These are phyloP conservation scores for Halichondria panicea DNA, from an alignment of 37 sponge, comb jelly and placozoan genomes.

Conservation along the genomic window DNA sequence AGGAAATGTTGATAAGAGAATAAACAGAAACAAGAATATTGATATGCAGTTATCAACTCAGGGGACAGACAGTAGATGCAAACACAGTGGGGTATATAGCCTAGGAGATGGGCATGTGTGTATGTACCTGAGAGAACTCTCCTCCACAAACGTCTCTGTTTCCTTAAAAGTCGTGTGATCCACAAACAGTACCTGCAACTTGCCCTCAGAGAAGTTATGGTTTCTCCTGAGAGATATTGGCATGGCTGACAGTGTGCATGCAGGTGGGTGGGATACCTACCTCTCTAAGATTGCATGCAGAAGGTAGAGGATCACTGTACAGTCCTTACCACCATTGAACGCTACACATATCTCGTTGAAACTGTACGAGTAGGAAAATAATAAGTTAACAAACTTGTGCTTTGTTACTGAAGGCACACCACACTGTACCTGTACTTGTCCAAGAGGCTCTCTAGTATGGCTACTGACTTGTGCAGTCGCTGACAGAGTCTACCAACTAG, in stretches of 20 bases:
- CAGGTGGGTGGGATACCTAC: constrained; percentile 4
- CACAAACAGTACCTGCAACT: constrained; percentile 72
- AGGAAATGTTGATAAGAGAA: not conserved
- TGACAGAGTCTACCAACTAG: constrained; percentile 12
- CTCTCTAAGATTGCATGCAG: constrained; percentile 45
- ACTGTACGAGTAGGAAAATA: constrained; percentile 7
- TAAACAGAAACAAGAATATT: no score
- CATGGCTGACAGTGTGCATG: not conserved
- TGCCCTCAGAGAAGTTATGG: not conserved
- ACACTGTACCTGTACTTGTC: constrained; percentile 30
- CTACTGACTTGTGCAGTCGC: constrained; percentile 2
- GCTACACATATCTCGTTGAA: constrained; percentile 73
- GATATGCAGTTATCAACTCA: no score
- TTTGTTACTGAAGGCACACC: no score
- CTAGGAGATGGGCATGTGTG: not conserved
- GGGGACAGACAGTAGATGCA: not conserved
- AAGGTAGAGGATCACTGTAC: constrained; percentile 86
- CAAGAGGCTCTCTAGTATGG: constrained; percentile 35
- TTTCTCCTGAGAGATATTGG: constrained; percentile 1
- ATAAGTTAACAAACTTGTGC: not conserved
- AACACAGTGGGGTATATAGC: not conserved
- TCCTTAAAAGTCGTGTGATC: constrained; percentile 66
- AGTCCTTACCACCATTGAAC: constrained; percentile 99
- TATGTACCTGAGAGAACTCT: not conserved
- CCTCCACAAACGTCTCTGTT: constrained; percentile 56